phyloP scores from a whole-genome alignment of 2,113 vertebrate genomes.

The Candoia aspera region DNA sequence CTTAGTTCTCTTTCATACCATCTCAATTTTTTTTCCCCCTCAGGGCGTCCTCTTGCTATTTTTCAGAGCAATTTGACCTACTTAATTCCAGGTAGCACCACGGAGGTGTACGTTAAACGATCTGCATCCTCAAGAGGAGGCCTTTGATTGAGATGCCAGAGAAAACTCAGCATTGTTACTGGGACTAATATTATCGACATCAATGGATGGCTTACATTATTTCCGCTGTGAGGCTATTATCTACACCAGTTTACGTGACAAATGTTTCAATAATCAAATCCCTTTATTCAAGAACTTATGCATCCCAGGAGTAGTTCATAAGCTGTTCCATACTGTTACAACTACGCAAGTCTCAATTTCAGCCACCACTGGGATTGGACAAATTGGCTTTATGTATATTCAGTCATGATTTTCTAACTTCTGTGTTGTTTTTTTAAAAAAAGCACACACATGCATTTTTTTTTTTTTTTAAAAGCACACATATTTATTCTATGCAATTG shows the following conservation, averaged over 20 bases:
- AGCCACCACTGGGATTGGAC: neutral
- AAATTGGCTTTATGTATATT: neutral
- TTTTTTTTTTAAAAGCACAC: neutral
- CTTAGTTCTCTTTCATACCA: neutral
- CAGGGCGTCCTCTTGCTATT: conserved; percentile 82
- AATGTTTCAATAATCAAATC: neutral
- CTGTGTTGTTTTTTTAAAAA: neutral
- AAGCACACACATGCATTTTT: neutral
- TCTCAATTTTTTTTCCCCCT: conserved; percentile 48
- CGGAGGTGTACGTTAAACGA: conserved; percentile 82
- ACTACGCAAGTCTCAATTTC: neutral
- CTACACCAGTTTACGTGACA: neutral
- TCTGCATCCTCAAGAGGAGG: conserved; percentile 59
- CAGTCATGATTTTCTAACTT: neutral
- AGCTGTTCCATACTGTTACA: neutral
- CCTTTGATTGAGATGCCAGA: conserved; percentile 53
- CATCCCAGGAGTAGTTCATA: neutral
- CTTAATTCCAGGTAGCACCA: conserved; percentile 78
- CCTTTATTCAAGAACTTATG: neutral
- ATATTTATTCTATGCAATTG: neutral
- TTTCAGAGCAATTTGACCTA: conserved; percentile 80
- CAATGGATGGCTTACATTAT: conserved; percentile 51
- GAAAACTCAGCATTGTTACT: conserved; percentile 8
- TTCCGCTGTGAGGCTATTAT: conserved; percentile 29
- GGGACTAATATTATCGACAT: conserved; percentile 48